Conservation (phyloP, 1,140 invertebrate genomes). For the Trachymyrmex cornetzi region DNA sequence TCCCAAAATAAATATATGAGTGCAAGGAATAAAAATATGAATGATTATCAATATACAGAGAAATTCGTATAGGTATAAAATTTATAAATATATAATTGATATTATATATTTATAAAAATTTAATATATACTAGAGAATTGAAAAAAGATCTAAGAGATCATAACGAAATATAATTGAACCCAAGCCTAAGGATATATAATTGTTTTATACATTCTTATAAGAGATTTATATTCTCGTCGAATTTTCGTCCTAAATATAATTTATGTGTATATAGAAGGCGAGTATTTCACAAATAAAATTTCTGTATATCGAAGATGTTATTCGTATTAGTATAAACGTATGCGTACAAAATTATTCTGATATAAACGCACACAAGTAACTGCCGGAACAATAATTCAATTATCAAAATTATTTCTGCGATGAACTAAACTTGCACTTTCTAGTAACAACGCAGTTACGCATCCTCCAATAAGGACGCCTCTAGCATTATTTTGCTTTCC, state of each 20-base stretch:
- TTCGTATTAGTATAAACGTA: neutral
- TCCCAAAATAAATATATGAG: slow-evolving; percentile 24
- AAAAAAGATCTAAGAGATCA: slow-evolving; percentile 11
- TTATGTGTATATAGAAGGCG: slow-evolving; percentile 14
- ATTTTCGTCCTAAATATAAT: slow-evolving; percentile 15
- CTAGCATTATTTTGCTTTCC: slow-evolving; percentile 9
- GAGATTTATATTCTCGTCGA: slow-evolving; percentile 1
- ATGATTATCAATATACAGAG: slow-evolving; percentile 31
- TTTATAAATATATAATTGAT: slow-evolving; percentile 28
- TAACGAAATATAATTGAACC: slow-evolving; percentile 34
- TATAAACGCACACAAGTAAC: slow-evolving; percentile 10
- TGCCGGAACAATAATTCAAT: slow-evolving; percentile 29
- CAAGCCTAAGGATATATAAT: slow-evolving; percentile 6
- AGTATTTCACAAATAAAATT: slow-evolving; percentile 25
- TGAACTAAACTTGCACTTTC: slow-evolving; percentile 35
- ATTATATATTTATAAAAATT: slow-evolving; percentile 58
- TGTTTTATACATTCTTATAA: slow-evolving; percentile 3
- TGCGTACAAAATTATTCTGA: neutral
- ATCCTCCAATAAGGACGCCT: neutral
- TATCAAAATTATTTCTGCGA: slow-evolving; percentile 11
- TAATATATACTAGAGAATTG: slow-evolving; percentile 5
- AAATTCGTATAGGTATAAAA: slow-evolving; percentile 14
- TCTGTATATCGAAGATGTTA: slow-evolving; percentile 16
- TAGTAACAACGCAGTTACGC: slow-evolving; percentile 17
- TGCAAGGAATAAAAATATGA: slow-evolving; percentile 34